A percentile compares a stretch with the other conserved stretches of the same genome.
These are phyloP conservation scores for Sebastolobus alascanus DNA, from an alignment of 2,797 vertebrate species.

Conservation along the genomic window DNA sequence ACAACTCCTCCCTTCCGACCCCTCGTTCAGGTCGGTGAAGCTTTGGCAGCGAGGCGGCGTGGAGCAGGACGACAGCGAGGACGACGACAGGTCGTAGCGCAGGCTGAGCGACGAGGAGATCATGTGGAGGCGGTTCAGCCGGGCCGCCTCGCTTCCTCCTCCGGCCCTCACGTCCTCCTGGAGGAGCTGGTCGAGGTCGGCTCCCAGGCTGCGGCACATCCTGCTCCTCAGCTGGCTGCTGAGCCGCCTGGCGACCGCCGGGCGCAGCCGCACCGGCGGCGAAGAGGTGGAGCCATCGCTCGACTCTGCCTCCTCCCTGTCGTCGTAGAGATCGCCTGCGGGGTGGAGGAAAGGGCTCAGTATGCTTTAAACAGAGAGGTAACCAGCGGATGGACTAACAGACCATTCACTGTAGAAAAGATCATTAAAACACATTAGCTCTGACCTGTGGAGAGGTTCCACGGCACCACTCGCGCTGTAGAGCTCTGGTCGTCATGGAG, in stretches of 20 bases:
- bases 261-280: background rate
- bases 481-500: slow-evolving; percentile 40
- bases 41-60: slow-evolving; percentile 68
- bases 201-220: slow-evolving; percentile 83
- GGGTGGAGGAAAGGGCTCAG: background rate
- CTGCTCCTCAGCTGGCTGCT: slow-evolving; percentile 69
- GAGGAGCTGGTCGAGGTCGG: slow-evolving; percentile 78
- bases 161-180: slow-evolving; percentile 58
- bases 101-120: slow-evolving; percentile 83
- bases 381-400: background rate
- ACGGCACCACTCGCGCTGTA: background rate
- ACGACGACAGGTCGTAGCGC: slow-evolving; percentile 57
- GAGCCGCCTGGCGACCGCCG: slow-evolving; percentile 13
- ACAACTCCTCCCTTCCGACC: slow-evolving; percentile 7
- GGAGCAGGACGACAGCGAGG: slow-evolving; percentile 74
- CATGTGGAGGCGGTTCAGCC: slow-evolving; percentile 75
- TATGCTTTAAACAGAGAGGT: background rate
- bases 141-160: slow-evolving; percentile 51
- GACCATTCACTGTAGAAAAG: background rate
- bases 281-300: slow-evolving; percentile 57
- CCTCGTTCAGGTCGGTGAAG: slow-evolving; percentile 46
- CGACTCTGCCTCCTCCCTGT: background rate
- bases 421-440: background rate
- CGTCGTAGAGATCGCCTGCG: slow-evolving; percentile 59
- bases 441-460: slow-evolving; percentile 62